phyloP scores from a whole-genome alignment of 2,113 vertebrate species.

The Naja naja region DNA sequence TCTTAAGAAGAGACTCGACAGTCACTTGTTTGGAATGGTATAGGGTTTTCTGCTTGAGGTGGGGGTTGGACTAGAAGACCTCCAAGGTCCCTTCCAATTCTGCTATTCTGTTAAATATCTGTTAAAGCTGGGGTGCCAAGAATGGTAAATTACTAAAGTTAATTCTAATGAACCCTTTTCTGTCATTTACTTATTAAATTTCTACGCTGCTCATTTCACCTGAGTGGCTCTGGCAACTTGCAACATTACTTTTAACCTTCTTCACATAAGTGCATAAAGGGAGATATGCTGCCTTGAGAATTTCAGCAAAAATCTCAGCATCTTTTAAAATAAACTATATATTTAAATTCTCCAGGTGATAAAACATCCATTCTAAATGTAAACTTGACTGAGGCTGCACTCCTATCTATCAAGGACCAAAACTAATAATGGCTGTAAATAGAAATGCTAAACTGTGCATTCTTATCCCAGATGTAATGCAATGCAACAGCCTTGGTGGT shows the following conservation, averaged over 20 bases:
- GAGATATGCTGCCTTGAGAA: background rate
- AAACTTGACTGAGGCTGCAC: background rate
- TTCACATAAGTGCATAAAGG: background rate
- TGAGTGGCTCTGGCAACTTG: background rate
- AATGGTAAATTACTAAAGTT: background rate
- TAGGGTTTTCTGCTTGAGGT: too few species aligned
- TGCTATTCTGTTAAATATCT: too few species aligned
- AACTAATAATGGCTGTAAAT: background rate
- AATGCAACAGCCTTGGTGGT: too few species aligned
- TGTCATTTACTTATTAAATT: background rate
- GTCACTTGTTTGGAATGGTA: background rate
- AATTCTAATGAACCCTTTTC: background rate
- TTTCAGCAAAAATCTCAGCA: background rate
- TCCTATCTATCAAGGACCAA: background rate
- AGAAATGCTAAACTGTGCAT: background rate
- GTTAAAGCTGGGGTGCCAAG: background rate
- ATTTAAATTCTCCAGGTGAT: background rate
- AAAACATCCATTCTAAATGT: background rate
- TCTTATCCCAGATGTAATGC: background rate
- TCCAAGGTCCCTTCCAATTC: too few species aligned
- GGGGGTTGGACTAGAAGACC: too few species aligned
- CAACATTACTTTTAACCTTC: background rate
- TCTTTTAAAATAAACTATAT: background rate
- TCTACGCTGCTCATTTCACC: background rate
- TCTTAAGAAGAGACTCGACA: too few species aligned